Base-by-base conservation (phyloP, 2,113 vertebrate species). In the Pangasianodon gigas region DNA sequence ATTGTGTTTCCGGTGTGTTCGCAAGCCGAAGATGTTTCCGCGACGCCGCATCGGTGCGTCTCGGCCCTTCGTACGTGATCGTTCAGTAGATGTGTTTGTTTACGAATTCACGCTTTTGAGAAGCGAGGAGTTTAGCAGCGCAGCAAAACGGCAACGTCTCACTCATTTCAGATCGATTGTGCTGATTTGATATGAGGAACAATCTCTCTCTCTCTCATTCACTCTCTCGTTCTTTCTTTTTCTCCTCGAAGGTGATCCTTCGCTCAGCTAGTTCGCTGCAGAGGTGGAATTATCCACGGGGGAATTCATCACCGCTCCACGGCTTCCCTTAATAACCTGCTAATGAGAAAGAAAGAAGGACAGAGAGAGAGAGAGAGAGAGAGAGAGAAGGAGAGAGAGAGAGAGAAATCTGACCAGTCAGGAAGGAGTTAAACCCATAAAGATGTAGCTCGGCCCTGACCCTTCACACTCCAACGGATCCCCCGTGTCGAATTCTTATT, bases 401-500 rank as follows among this genome's bases (percentile, higher is more conserved):
- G 62, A 16, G 77, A 90, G 90, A 24, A 58, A 94, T 85, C 86
- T 93, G 84, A 69, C 56, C 48, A 90, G 95, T 87, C 91, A 86
- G 84, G 94, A 96, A 96, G 94, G 92, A 94, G 96, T 96, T 96
- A 96, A 96, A 95, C 93, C 93, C 95, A 96, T 96, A 95, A 96
- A 96, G 95, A 96, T 94, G 95, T 95, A 94, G 93, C 95, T 95
- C 95, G 94, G 95, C 93, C 93, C 94, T 95, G 95, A 92, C 94
- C 95, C 94, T 90, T 89, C 94, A 94, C 96, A 95, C 90, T 82
- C 95, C 94, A 96, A 85, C 96, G 96, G 94, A 94, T 98, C 97
- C 95, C 96, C 95, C 93, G 97, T 95, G 95, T 97, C 95, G 96
- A 98, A 98, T 99, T 98, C 97, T 98, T 98, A 99, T 97, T 99